These are phyloP conservation scores for Heliconius ethilla DNA, from an alignment of 2,888 invertebrate species.

Conservation along the genomic window DNA sequence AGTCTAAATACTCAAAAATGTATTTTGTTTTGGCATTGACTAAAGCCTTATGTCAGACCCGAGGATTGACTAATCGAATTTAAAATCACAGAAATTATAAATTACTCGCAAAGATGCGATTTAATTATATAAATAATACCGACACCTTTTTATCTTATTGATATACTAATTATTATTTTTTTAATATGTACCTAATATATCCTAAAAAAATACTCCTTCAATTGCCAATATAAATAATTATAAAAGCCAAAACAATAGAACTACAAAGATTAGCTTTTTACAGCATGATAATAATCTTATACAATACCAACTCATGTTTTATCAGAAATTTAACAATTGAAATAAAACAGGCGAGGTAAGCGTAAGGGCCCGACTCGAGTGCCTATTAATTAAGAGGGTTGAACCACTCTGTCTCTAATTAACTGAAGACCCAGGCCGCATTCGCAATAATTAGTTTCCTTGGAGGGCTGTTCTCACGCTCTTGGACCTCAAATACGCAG, in stretches of 20 bases:
- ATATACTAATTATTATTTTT: no score
- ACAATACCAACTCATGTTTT: constrained; percentile 68
- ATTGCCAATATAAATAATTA: background rate
- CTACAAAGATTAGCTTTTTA: constrained; percentile 14
- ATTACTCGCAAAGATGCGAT: no score
- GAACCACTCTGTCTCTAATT: constrained; percentile 79
- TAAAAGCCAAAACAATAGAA: constrained; percentile 4
- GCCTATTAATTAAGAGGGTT: constrained; percentile 79
- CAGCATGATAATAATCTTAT: constrained; percentile 52
- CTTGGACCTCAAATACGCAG: constrained; percentile 64
- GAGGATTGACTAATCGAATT: no score
- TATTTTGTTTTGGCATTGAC: no score
- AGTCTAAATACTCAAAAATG: no score
- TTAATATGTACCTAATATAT: no score
- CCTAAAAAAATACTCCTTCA: background rate
- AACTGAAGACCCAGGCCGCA: constrained; percentile 79
- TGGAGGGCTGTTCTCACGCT: constrained; percentile 76
- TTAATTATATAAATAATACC: no score
- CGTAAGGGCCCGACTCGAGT: constrained; percentile 74
- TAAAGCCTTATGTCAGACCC: no score
- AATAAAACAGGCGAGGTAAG: constrained; percentile 75
- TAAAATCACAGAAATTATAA: no score
- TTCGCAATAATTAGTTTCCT: constrained; percentile 79
- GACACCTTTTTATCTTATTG: no score
- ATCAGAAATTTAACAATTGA: constrained; percentile 75